Conservation (phyloP, 2,113 vertebrate genomes). For the Scytalopus superciliaris region DNA sequence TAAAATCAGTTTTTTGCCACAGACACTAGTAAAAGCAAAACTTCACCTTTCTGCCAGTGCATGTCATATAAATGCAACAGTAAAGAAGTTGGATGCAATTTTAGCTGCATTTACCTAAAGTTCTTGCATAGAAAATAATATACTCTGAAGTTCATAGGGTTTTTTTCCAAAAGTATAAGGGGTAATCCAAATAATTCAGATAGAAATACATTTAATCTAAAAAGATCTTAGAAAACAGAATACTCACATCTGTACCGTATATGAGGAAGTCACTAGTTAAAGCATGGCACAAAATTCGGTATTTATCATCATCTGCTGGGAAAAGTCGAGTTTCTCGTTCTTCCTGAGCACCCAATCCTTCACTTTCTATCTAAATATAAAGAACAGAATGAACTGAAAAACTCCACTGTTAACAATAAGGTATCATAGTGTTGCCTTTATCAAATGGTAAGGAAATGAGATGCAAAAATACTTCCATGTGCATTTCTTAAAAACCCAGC, state of each 20-base stretch:
- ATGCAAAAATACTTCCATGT: neutral
- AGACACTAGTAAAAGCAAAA: neutral
- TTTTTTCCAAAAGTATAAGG: neutral
- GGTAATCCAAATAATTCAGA: neutral
- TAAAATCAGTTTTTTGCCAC: neutral
- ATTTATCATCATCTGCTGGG: slow-evolving; percentile 85
- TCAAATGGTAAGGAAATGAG: neutral
- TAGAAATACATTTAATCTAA: neutral
- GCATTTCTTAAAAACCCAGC: neutral
- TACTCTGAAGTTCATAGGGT: neutral
- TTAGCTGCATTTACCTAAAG: neutral
- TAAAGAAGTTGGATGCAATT: neutral
- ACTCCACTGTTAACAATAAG: neutral
- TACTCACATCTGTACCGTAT: slow-evolving; percentile 93
- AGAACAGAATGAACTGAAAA: neutral
- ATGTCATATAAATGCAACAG: neutral
- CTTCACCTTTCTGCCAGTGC: neutral
- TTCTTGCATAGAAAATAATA: neutral
- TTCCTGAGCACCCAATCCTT: slow-evolving; percentile 80
- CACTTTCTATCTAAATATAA: slow-evolving; percentile 87
- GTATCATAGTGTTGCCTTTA: neutral
- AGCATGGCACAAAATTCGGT: slow-evolving; percentile 88
- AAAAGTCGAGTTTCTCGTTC: slow-evolving; percentile 93
- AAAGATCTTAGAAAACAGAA: neutral
- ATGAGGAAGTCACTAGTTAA: slow-evolving; percentile 93